A percentile compares a stretch with the other conserved stretches of the same genome.
Conservation (phyloP, 2,113 vertebrate species). For the Phrynocephalus versicolor region DNA sequence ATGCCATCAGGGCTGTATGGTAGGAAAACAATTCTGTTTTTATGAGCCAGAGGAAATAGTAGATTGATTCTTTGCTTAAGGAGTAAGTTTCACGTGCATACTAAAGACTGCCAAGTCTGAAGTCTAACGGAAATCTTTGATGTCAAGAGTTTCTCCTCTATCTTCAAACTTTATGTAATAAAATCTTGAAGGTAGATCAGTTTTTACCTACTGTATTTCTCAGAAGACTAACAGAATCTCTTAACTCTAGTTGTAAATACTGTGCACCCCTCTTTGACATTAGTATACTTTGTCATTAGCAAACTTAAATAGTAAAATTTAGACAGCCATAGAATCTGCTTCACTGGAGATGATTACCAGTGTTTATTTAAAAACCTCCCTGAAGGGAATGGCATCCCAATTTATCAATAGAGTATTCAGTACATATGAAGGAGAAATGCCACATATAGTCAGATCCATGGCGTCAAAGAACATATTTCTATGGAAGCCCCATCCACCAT, state of each 20-base stretch:
- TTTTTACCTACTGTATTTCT: background rate
- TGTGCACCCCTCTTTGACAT: no score
- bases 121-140: background rate
- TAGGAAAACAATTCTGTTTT: slow-evolving; percentile 21
- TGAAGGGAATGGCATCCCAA: background rate
- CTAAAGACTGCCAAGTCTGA: background rate
- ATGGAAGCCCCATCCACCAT: background rate
- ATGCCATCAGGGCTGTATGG: background rate
- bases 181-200: background rate
- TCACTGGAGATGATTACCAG: background rate
- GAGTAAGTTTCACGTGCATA: background rate
- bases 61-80: slow-evolving; percentile 5
- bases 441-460: background rate
- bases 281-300: background rate
- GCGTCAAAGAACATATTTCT: background rate
- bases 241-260: background rate
- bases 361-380: no score
- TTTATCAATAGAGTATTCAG: background rate
- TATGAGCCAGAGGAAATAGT: slow-evolving; percentile 10
- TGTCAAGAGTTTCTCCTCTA: background rate
- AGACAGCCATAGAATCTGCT: background rate
- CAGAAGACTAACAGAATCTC: background rate
- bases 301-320: background rate
- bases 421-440: background rate
- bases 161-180: background rate